A percentile compares a stretch with the other conserved stretches of the same genome.
Conservation (phyloP, 2,113 vertebrate species). For the Recurvirostra avosetta region DNA sequence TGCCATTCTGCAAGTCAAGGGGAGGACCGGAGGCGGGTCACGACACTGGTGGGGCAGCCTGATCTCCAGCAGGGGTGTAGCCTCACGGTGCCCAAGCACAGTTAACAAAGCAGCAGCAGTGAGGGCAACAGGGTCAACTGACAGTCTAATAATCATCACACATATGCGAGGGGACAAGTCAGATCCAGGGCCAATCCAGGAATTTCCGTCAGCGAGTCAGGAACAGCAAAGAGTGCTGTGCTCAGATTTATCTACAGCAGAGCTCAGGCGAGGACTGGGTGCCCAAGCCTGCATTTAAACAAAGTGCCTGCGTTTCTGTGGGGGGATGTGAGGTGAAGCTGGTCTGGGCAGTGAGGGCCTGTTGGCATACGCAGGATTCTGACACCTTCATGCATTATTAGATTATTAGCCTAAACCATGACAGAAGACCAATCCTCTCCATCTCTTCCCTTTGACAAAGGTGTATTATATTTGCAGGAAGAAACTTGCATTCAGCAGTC, state of each 20-base stretch:
- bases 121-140: neutral
- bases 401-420: too few relatives aligned
- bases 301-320: neutral
- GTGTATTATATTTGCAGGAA: neutral
- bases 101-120: neutral
- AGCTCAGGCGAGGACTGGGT: neutral
- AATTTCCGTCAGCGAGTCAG: neutral
- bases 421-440: neutral
- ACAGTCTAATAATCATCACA: neutral
- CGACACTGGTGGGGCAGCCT: neutral
- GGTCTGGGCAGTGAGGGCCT: neutral
- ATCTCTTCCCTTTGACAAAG: neutral
- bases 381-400: neutral
- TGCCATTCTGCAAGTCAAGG: neutral
- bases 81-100: too few relatives aligned
- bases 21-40: fast-evolving
- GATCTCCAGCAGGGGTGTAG: neutral
- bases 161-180: neutral
- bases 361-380: neutral
- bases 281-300: neutral
- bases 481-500: neutral
- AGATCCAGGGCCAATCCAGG: neutral
- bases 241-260: neutral
- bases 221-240: neutral
- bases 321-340: neutral